Percentiles rank a stretch among this genome's conserved stretches.
phyloP scores from a whole-genome alignment of 2,888 invertebrate genomes.

The Eueremaeus valkanovi region DNA sequence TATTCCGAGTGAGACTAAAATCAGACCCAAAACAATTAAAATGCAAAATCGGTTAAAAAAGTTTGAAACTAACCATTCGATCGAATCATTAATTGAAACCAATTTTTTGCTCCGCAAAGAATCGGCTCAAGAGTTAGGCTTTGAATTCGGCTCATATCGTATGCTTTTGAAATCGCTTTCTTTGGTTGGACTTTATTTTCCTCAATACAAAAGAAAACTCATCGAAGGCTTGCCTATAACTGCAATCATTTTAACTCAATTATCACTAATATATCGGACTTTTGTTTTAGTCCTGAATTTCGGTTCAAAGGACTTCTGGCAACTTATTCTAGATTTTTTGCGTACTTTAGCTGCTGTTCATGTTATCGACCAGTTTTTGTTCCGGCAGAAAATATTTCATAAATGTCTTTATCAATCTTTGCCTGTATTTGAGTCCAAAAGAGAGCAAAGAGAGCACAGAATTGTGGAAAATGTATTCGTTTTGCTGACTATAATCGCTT shows the following conservation, averaged over 20 bases:
- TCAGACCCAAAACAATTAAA: too few species aligned
- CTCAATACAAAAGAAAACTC: background rate
- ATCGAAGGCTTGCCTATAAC: background rate
- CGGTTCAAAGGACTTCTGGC: background rate
- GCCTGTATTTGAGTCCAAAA: background rate
- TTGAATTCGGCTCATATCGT: background rate
- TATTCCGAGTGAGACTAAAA: too few species aligned
- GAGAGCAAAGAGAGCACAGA: background rate
- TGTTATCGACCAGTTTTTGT: background rate
- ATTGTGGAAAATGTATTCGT: background rate
- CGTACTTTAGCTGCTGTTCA: background rate
- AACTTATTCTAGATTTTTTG: background rate
- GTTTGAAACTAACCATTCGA: background rate
- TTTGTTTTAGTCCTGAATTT: background rate
- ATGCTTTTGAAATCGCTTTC: background rate
- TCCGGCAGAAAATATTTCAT: background rate
- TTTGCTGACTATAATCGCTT: background rate
- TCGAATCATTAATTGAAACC: background rate
- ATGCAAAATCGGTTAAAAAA: constrained; percentile 2
- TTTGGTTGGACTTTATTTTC: background rate
- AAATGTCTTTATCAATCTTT: constrained; percentile 16
- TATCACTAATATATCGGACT: background rate
- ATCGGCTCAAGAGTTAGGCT: background rate
- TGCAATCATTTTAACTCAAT: background rate
- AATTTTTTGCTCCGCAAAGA: background rate